Base-by-base conservation (phyloP, 2,113 vertebrate species). In the Bufo bufo region DNA sequence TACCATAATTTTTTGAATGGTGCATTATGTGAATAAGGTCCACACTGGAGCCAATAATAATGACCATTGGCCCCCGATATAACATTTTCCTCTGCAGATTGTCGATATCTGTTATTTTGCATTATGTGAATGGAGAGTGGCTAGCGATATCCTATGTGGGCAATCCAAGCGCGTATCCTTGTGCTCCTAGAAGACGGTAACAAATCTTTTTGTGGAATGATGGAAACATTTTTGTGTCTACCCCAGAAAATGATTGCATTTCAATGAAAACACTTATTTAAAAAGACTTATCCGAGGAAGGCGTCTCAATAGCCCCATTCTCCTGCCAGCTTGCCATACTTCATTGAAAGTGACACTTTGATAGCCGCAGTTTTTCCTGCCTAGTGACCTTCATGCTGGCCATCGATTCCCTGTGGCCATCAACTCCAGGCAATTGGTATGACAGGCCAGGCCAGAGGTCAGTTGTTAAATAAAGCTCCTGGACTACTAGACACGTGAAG, bases 401-500 rank as follows among this genome's bases (percentile, higher is more conserved):
- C 96, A 96, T 94, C 94, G 94, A 96, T 96, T 96, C 94, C 94
- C 93, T 95, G 94, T 94, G 94, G 93, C 94, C 93, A 94, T 95
- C 93, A 94, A 93, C 91, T 92, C 61, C 91, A 91, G 92, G 94
- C 94, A 93, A 95, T 94, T 93, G 93, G 95, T 95, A 92, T 94
- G 93, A 96, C 95, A 94, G 91, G 90, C 89, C 81, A 65, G 95
- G 95, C 96, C 94, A 93, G 90, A 95, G 97, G 96, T 97, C 96
- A 96, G 90, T 93, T 92, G 93, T 96, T 96, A 96, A 96, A 97
- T 96, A 96, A 96, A 94, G 94, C 94, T 95, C 92, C 93, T 94
- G 93, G 94, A 94, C 95, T 95, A 94, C 95, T 91, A 94, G 95
- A 93, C 91, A 92, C 91, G 92, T 93, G 90, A 93, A 92, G 93